A percentile compares a stretch with the other conserved stretches of the same genome.
Conservation (phyloP, 2,888 invertebrate genomes). For the Lydus trimaculatus region DNA sequence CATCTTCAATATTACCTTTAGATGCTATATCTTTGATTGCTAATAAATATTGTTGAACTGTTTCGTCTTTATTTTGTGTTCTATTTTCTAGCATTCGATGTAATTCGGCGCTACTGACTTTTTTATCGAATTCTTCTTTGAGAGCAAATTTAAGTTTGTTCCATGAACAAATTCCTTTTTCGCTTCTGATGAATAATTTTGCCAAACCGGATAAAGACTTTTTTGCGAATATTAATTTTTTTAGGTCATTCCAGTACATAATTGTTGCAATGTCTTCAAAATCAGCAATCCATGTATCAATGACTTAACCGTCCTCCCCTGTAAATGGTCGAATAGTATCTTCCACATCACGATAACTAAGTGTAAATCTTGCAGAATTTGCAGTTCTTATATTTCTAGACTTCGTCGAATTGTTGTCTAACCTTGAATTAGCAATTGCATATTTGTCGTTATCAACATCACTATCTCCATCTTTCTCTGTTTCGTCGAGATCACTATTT, state of each 20-base stretch:
- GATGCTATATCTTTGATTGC: slow-evolving; percentile 54
- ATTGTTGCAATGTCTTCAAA: slow-evolving; percentile 43
- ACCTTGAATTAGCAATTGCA: too few species aligned
- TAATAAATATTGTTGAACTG: slow-evolving; percentile 49
- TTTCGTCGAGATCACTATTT: too few species aligned
- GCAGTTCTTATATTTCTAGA: too few species aligned
- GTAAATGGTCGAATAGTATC: too few species aligned
- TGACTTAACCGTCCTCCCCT: slow-evolving; percentile 38
- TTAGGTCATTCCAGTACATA: slow-evolving; percentile 42
- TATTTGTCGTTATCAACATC: too few species aligned
- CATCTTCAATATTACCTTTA: slow-evolving; percentile 31
- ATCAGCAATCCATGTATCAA: slow-evolving; percentile 41
- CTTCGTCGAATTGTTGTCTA: too few species aligned
- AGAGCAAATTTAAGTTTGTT: slow-evolving; percentile 31
- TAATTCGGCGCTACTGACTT: slow-evolving; percentile 31
- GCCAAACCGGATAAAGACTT: slow-evolving; percentile 41
- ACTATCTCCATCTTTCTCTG: too few species aligned
- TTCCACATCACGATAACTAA: slow-evolving; percentile 42
- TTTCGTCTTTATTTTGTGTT: slow-evolving; percentile 46
- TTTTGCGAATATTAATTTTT: slow-evolving; percentile 44
- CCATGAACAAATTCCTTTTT: slow-evolving; percentile 38
- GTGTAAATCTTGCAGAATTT: slow-evolving; percentile 10
- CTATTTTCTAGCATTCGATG: slow-evolving; percentile 28
- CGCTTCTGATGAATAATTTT: slow-evolving; percentile 35
- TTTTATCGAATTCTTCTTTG: slow-evolving; percentile 32